Percentiles rank a stretch among this genome's conserved stretches.
These are phyloP conservation scores for Timema cristinae DNA, from an alignment of 2,888 invertebrate genomes.

Conservation along the genomic window DNA sequence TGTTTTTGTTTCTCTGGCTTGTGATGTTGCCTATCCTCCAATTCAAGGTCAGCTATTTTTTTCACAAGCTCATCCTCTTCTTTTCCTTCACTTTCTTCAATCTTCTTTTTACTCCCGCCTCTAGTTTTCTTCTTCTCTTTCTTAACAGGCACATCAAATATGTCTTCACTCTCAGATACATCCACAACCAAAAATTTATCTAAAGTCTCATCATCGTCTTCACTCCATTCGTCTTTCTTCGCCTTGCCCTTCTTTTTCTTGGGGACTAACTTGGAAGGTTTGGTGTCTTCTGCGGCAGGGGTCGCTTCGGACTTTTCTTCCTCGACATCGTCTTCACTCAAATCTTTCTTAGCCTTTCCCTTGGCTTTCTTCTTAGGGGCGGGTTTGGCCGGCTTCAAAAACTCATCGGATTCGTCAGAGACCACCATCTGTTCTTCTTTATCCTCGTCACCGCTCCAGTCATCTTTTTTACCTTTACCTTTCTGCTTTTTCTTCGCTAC, in stretches of 20 bases:
- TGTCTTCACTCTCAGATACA: conserved; percentile 26
- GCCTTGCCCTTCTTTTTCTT: conserved; percentile 26
- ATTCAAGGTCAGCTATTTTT: neutral
- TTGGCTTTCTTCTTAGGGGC: too few relatives aligned
- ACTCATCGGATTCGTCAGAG: conserved; percentile 5
- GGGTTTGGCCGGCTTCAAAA: too few relatives aligned
- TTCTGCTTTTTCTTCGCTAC: conserved; percentile 23
- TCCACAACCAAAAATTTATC: conserved; percentile 26
- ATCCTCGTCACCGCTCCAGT: conserved; percentile 30
- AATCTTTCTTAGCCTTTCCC: too few relatives aligned
- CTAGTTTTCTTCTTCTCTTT: conserved; percentile 45
- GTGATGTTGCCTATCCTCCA: neutral
- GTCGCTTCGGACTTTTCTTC: conserved; percentile 28
- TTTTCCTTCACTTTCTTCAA: conserved; percentile 20
- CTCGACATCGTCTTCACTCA: conserved; percentile 22
- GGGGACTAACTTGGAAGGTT: neutral
- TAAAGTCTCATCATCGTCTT: conserved; percentile 26
- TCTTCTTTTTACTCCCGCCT: conserved; percentile 34
- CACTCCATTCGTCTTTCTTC: conserved; percentile 27
- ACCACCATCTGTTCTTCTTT: conserved; percentile 18
- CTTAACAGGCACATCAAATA: conserved; percentile 36
- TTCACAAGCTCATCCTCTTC: conserved; percentile 3
- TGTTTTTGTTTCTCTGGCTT: too few relatives aligned
- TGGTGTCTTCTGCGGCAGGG: neutral
- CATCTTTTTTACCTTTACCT: conserved; percentile 28